phyloP scores from a whole-genome alignment of 2,797 vertebrate genomes.

The Geotria australis region DNA sequence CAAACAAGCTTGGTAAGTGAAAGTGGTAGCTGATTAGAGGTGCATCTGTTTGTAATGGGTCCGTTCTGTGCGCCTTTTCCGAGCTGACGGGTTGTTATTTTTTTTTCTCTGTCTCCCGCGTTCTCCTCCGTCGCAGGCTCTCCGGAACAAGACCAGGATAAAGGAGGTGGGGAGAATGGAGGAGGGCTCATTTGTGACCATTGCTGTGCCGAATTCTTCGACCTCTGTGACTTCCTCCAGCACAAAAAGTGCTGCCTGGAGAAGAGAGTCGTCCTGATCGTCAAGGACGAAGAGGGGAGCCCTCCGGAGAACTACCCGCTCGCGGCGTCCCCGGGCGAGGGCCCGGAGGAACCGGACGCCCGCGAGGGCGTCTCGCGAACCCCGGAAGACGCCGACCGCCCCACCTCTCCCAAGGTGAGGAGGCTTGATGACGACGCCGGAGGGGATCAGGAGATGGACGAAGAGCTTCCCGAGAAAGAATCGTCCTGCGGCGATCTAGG shows the following conservation, averaged over 20 bases:
- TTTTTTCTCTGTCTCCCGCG: not conserved
- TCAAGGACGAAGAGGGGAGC: slow-evolving; percentile 54
- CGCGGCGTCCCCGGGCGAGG: slow-evolving; percentile 39
- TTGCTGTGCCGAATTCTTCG: slow-evolving; percentile 96
- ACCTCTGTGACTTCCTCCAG: slow-evolving; percentile 81
- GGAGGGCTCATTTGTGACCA: slow-evolving; percentile 76
- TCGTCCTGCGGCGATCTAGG: slow-evolving; percentile 28
- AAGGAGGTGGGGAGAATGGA: slow-evolving; percentile 16
- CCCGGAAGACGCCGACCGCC: no score
- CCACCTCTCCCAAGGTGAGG: slow-evolving; percentile 3
- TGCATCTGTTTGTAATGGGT: not conserved
- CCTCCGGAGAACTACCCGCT: slow-evolving; percentile 35
- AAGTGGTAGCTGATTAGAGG: not conserved
- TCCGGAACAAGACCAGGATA: not conserved
- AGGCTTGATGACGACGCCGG: slow-evolving; percentile 29
- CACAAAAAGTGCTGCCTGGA: slow-evolving; percentile 78
- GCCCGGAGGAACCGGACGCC: slow-evolving; percentile 37
- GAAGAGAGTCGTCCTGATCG: slow-evolving; percentile 71
- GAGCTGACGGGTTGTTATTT: not conserved
- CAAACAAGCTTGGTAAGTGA: not conserved
- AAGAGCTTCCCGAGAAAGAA: slow-evolving; percentile 80
- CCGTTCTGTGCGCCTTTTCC: not conserved
- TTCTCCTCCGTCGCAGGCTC: not conserved
- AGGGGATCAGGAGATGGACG: slow-evolving; percentile 23
- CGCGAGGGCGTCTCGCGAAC: slow-evolving; percentile 23